Evolutionary conservation across 1,140 invertebrate species (phyloP).

Genomic region (Diorhabda sublineata): DNA sequence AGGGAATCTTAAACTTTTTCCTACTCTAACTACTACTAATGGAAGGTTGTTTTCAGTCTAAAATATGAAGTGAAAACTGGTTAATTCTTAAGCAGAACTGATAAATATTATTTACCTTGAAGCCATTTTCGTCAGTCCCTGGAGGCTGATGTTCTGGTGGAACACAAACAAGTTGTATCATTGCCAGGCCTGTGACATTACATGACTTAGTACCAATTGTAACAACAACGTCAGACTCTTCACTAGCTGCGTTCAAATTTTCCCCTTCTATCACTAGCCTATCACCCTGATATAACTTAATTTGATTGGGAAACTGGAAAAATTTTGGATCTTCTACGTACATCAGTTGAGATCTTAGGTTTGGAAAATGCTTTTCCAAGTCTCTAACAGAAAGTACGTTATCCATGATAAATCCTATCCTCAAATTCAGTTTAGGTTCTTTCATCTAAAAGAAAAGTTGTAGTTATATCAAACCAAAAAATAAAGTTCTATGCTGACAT

Average conservation of each 20-base stretch:
- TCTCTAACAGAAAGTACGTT: constrained; percentile 85
- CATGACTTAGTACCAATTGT: constrained; percentile 84
- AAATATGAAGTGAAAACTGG: constrained; percentile 9
- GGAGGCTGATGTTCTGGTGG: constrained; percentile 82
- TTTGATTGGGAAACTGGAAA: constrained; percentile 75
- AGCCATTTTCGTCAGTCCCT: constrained; percentile 80
- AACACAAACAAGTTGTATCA: constrained; percentile 83
- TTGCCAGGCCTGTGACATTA: constrained; percentile 88
- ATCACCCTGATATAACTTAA: constrained; percentile 92
- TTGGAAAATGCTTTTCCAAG: constrained; percentile 81
- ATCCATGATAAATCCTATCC: constrained; percentile 94
- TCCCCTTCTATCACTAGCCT: constrained; percentile 93
- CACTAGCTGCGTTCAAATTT: constrained; percentile 84
- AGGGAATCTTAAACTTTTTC: constrained; percentile 77
- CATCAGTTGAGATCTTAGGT: constrained; percentile 70
- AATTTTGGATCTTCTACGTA: constrained; percentile 93
- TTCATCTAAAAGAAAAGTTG: constrained; percentile 31
- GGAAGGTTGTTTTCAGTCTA: constrained; percentile 70
- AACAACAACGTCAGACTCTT: constrained; percentile 89
- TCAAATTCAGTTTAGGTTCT: constrained; percentile 57
- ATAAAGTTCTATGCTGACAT: not conserved
- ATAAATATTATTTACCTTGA: constrained; percentile 50
- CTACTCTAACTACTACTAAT: constrained; percentile 85
- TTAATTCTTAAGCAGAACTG: not conserved
- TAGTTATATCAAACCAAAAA: not conserved